A percentile compares a stretch with the other conserved stretches of the same genome.
Conservation (phyloP, 2,797 vertebrate genomes). For the Masticophis lateralis region DNA sequence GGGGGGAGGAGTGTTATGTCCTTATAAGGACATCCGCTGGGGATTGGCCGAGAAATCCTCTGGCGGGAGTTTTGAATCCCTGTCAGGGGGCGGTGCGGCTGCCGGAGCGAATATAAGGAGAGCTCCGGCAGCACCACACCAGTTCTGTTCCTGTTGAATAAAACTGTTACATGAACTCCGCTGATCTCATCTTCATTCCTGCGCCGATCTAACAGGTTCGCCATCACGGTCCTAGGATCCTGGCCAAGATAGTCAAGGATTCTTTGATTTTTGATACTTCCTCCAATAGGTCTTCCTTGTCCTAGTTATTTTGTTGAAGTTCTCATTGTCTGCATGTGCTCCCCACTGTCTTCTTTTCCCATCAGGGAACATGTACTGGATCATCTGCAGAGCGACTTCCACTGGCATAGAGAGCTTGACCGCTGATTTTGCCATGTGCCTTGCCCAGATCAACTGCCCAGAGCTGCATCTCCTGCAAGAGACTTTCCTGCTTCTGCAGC, state of each 20-base stretch:
- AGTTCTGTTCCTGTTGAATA: too few species aligned
- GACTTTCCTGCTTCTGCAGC: conserved; percentile 75
- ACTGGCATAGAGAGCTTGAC: conserved; percentile 72
- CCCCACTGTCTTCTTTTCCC: neutral
- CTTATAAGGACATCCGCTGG: too few species aligned
- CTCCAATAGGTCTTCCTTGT: neutral
- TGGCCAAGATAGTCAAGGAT: neutral
- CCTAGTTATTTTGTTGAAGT: neutral
- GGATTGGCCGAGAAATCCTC: too few species aligned
- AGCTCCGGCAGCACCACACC: too few species aligned
- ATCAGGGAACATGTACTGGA: conserved; percentile 81
- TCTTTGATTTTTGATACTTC: neutral
- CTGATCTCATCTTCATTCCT: too few species aligned
- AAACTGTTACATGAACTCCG: too few species aligned
- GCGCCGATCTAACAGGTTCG: too few species aligned
- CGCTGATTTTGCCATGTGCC: conserved; percentile 76
- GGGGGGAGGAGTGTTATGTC: too few species aligned
- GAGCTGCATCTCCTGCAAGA: conserved; percentile 75
- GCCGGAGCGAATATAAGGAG: too few species aligned
- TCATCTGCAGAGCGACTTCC: conserved; percentile 73
- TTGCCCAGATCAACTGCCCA: conserved; percentile 62
- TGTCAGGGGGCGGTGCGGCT: too few species aligned
- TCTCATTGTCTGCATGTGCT: neutral
- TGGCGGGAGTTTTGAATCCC: too few species aligned
- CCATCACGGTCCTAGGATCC: neutral